Base-by-base conservation (phyloP, 2,113 vertebrate genomes). In the Poeciliopsis retropinna region DNA sequence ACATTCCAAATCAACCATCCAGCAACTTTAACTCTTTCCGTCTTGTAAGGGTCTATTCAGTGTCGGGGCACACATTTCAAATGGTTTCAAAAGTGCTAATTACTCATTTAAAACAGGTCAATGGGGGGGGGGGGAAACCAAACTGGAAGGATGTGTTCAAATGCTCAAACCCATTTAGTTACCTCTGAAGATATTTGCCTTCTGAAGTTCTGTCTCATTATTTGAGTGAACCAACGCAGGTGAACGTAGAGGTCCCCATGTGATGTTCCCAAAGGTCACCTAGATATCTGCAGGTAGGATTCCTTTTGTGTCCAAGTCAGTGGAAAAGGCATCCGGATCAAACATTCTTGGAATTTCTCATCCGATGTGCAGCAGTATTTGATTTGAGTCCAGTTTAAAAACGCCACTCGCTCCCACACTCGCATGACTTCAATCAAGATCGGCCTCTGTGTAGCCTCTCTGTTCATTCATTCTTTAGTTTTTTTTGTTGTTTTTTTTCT, bases 121-220 rank as follows among this genome's bases (percentile, higher is more conserved):
- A 6, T 17, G 44, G 15, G 13, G 39, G 37, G 39, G 37, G 13
- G 39, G 4, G 3, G 15, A 41, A 41, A 41, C 39, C 39, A 41
- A 92, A 85, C 91, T n/a, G 14, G 83, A 88, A 93, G 88, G 88
- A 94, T 91, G 93, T 94, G 25, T 68, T 94, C 93, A 93, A 94
- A 95, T 92, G 95, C 95, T 95, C 95, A 94, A 95, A 95, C 51
- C 7, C 93, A 94, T 96, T 94, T 95, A 5, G 96, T 97, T 97
- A 94, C 95, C 96, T 95, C 95, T 95, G 92, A 39, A 67, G 65
- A 95, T 95, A 91, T 95, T 97, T 97, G 96, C 96, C 95, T 97
- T 97, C 95, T 94, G 95, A 92, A 83, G 93, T 93, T 94, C 87
- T 90, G 94, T 76, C 60, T 68, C 47, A 44, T 7, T 75, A 39